Conservation (phyloP, 2,888 invertebrate genomes). For the Ephialtes manifestator region DNA sequence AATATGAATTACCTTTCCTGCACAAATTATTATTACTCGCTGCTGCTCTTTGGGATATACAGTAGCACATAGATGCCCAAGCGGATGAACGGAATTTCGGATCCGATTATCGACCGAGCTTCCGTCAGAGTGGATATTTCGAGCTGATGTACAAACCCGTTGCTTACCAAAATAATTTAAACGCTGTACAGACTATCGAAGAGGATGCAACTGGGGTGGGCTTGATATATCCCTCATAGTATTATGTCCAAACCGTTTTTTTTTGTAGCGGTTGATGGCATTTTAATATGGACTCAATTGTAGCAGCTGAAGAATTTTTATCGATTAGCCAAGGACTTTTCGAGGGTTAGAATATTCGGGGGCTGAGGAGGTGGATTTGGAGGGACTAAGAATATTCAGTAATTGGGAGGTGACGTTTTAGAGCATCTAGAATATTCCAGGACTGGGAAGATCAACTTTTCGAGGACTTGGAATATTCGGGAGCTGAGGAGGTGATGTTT, state of each 20-base stretch:
- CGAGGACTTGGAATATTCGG: no score
- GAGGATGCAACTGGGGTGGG: neutral
- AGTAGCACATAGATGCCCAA: slow-evolving; percentile 42
- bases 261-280: no score
- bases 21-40: slow-evolving; percentile 62
- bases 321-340: no score
- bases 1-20: slow-evolving; percentile 71
- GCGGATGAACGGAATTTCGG: slow-evolving; percentile 52
- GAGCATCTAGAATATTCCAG: no score
- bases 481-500: no score
- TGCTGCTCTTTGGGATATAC: neutral
- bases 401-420: no score
- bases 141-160: slow-evolving; percentile 36
- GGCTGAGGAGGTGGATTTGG: no score
- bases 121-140: slow-evolving; percentile 67
- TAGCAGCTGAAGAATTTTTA: no score
- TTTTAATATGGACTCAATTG: no score
- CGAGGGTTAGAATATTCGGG: no score
- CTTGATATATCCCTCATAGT: neutral
- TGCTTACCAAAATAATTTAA: slow-evolving; percentile 54
- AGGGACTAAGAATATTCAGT: no score
- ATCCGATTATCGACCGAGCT: slow-evolving; percentile 74
- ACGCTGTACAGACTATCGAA: neutral
- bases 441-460: no score
- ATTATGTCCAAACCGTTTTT: neutral